phyloP scores from a whole-genome alignment of 2,113 vertebrate genomes.

The Cromileptes altivelis region DNA sequence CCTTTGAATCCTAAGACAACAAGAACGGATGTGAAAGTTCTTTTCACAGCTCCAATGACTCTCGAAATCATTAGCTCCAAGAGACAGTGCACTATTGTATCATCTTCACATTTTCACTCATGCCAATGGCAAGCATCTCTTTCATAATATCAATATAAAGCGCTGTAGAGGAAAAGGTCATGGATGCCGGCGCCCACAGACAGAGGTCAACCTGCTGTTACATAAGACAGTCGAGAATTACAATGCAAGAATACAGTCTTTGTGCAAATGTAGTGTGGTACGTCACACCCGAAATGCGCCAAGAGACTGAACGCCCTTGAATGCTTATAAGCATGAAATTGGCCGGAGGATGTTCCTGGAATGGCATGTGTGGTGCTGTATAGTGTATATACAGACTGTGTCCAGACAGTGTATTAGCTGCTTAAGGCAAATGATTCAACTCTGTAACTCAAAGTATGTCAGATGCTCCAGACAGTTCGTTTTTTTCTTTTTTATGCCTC shows the following conservation, averaged over 20 bases:
- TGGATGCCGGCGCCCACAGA: slow-evolving; percentile 56
- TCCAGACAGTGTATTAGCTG: slow-evolving; percentile 9
- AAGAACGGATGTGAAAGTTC: too few relatives aligned
- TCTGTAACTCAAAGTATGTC: slow-evolving; percentile 34
- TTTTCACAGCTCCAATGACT: too few relatives aligned
- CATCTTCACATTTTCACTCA: slow-evolving; percentile 26
- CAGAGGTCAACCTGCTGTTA: slow-evolving; percentile 64
- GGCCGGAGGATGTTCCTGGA: slow-evolving; percentile 39
- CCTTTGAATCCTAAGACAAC: too few relatives aligned
- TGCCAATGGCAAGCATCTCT: slow-evolving; percentile 50
- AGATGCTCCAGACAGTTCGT: slow-evolving; percentile 11
- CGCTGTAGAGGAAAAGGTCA: slow-evolving; percentile 65
- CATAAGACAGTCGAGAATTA: slow-evolving; percentile 54
- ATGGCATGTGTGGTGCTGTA: slow-evolving; percentile 18
- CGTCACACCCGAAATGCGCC: slow-evolving; percentile 42
- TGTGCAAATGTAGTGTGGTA: slow-evolving; percentile 56
- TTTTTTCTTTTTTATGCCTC: slow-evolving; percentile 6
- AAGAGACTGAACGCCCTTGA: slow-evolving; percentile 28
- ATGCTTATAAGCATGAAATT: slow-evolving; percentile 58
- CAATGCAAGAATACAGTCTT: slow-evolving; percentile 71
- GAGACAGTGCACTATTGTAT: slow-evolving; percentile 61
- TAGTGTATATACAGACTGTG: slow-evolving; percentile 9
- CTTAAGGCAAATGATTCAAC: slow-evolving; percentile 24
- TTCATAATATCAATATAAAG: slow-evolving; percentile 63
- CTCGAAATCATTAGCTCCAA: too few relatives aligned